These are phyloP conservation scores for Cirrhinus mrigala DNA, from an alignment of 2,797 vertebrate species.

Conservation along the genomic window DNA sequence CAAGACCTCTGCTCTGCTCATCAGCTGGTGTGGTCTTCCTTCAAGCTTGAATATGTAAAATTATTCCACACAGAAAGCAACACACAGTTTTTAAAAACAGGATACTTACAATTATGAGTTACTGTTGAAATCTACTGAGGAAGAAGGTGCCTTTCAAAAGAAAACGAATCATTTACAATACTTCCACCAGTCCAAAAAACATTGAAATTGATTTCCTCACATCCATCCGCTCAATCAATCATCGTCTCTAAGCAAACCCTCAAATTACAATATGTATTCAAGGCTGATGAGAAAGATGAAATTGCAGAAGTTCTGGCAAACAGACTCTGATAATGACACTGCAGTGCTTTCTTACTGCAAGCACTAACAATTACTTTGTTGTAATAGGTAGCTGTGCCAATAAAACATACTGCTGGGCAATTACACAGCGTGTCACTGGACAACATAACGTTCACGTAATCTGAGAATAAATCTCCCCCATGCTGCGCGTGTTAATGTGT, in stretches of 20 bases:
- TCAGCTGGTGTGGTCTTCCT: conserved; percentile 35
- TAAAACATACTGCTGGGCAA: conserved; percentile 40
- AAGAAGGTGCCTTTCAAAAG: neutral
- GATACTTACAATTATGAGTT: neutral
- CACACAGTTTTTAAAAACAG: neutral
- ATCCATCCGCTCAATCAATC: conserved; percentile 10
- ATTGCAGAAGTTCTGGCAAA: conserved; percentile 25
- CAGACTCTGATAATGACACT: conserved; percentile 17
- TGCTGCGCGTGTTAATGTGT: conserved; percentile 24
- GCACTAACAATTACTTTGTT: conserved; percentile 35
- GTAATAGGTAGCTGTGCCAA: conserved; percentile 48
- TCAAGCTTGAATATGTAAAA: conserved; percentile 25
- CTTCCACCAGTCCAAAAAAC: neutral
- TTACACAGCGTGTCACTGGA: conserved; percentile 34
- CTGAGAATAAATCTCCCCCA: conserved; percentile 49
- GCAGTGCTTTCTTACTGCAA: conserved; percentile 30
- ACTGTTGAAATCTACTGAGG: neutral
- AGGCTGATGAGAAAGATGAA: neutral
- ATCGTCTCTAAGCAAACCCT: neutral
- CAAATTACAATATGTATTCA: conserved; percentile 7
- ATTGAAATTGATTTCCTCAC: conserved; percentile 5
- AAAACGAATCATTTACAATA: neutral
- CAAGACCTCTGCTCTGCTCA: conserved; percentile 46
- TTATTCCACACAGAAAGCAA: conserved; percentile 2
- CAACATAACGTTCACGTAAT: conserved; percentile 39